Percentiles rank a stretch among this genome's conserved stretches.
These are phyloP conservation scores for Ophthalmolycus amberensis DNA, from an alignment of 2,113 vertebrate genomes.

Conservation along the genomic window DNA sequence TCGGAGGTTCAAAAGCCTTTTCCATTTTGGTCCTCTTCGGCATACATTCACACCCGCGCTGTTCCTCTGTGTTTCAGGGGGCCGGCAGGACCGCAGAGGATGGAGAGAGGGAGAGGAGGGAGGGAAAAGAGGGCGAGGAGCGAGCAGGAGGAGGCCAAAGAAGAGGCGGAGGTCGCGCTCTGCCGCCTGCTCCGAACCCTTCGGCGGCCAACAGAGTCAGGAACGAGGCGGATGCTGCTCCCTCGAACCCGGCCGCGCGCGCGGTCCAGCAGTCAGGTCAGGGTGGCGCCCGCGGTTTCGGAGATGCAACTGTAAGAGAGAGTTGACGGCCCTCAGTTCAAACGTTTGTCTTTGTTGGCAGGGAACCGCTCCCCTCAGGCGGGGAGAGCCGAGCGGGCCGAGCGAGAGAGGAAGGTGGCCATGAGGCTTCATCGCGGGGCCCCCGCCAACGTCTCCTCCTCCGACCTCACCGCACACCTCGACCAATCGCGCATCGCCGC, in stretches of 20 bases:
- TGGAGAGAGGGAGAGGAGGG: constrained; percentile 91
- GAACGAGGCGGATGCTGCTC: constrained; percentile 90
- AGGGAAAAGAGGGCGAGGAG: constrained; percentile 92
- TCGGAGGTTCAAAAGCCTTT: background rate
- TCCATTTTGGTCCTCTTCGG: background rate
- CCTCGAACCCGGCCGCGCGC: constrained; percentile 90
- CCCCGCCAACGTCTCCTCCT: constrained; percentile 94
- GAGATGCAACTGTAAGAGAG: background rate
- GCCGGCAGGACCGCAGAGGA: constrained; percentile 93
- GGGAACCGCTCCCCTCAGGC: constrained; percentile 96
- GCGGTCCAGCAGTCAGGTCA: constrained; percentile 87
- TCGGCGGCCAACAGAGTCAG: constrained; percentile 90
- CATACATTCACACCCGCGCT: background rate
- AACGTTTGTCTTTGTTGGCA: constrained; percentile 57
- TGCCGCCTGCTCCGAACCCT: constrained; percentile 85
- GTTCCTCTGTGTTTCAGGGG: constrained; percentile 82
- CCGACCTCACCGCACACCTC: constrained; percentile 91
- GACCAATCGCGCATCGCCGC: constrained; percentile 92
- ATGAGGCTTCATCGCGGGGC: constrained; percentile 97
- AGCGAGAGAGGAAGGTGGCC: constrained; percentile 97
- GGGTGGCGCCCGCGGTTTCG: background rate
- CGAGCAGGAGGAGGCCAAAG: constrained; percentile 90
- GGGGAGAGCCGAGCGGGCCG: constrained; percentile 90
- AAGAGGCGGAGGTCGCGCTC: constrained; percentile 82
- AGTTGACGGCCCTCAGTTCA: background rate